Percentiles rank a stretch among this genome's conserved stretches.
Evolutionary conservation across 1,140 invertebrate genomes (phyloP).

Genomic region (Laupala kohalensis): DNA sequence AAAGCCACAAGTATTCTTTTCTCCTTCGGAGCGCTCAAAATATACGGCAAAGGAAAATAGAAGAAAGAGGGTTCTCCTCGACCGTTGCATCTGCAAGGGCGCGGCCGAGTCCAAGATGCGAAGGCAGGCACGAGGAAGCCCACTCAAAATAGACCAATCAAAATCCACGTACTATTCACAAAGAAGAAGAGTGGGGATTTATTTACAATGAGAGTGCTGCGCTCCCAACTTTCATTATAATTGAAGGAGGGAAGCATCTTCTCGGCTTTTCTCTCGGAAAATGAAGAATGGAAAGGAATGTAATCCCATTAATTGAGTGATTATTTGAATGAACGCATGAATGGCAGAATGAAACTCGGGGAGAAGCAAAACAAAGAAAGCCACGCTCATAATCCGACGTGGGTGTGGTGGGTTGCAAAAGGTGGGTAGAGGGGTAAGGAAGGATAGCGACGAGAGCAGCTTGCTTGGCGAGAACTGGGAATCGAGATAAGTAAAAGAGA

Average conservation of each 20-base stretch:
- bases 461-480: not conserved
- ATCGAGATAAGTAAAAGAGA: not conserved
- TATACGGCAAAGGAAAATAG: too few species aligned
- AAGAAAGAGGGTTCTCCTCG: too few species aligned
- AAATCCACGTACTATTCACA: not conserved
- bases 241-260: not conserved
- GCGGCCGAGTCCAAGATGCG: too few species aligned
- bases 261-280: not conserved
- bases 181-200: not conserved
- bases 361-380: not conserved
- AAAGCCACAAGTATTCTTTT: too few species aligned
- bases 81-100: too few species aligned
- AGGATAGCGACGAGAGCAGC: not conserved
- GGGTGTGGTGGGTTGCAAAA: too few species aligned
- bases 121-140: not conserved
- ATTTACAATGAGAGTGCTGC: not conserved
- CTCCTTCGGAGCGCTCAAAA: too few species aligned
- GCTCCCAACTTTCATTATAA: not conserved
- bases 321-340: not conserved
- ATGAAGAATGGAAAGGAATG: not conserved
- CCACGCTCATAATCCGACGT: not conserved
- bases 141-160: not conserved
- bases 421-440: too few species aligned
- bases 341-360: not conserved
- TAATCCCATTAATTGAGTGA: not conserved